phyloP scores from a whole-genome alignment of 2,797 vertebrate genomes.

The Poecilia velifera region DNA sequence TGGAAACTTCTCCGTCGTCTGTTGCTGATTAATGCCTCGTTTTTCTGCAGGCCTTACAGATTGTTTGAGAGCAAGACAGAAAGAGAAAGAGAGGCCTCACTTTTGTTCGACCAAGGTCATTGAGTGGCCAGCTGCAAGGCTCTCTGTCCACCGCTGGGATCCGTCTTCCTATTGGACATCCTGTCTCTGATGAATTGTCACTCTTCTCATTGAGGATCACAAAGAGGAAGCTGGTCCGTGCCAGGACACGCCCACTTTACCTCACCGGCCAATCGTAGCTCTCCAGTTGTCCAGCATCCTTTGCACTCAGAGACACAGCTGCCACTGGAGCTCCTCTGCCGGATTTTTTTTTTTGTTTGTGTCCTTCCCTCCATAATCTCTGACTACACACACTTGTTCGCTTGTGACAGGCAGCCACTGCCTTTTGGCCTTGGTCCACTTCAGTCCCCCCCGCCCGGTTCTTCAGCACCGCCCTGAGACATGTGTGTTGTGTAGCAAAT shows the following conservation, averaged over 20 bases:
- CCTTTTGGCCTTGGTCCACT: slow-evolving; percentile 52
- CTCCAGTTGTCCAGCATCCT: slow-evolving; percentile 85
- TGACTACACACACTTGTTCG: slow-evolving; percentile 69
- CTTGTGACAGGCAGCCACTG: slow-evolving; percentile 72
- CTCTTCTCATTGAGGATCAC: slow-evolving; percentile 83
- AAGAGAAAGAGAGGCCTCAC: slow-evolving; percentile 52
- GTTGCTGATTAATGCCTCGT: slow-evolving; percentile 67
- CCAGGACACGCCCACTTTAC: slow-evolving; percentile 66
- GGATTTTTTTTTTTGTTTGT: slow-evolving; percentile 62
- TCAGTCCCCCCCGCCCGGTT: slow-evolving; percentile 15
- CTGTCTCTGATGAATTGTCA: slow-evolving; percentile 87
- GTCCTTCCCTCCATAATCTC: slow-evolving; percentile 76
- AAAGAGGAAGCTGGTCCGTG: slow-evolving; percentile 81
- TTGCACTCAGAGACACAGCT: slow-evolving; percentile 81
- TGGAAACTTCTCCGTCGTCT: slow-evolving; percentile 65
- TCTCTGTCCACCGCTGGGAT: slow-evolving; percentile 68
- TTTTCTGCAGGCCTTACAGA: slow-evolving; percentile 54
- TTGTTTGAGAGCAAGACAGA: slow-evolving; percentile 42
- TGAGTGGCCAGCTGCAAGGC: slow-evolving; percentile 71
- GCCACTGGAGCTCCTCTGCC: slow-evolving; percentile 78
- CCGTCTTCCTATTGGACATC: slow-evolving; percentile 86
- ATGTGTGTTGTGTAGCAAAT: slow-evolving; percentile 62
- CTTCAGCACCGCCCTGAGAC: slow-evolving; percentile 57
- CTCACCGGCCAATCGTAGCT: slow-evolving; percentile 77
- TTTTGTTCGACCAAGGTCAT: slow-evolving; percentile 71